Conservation (phyloP, 2,797 vertebrate species). For the Myotis findleyi region DNA sequence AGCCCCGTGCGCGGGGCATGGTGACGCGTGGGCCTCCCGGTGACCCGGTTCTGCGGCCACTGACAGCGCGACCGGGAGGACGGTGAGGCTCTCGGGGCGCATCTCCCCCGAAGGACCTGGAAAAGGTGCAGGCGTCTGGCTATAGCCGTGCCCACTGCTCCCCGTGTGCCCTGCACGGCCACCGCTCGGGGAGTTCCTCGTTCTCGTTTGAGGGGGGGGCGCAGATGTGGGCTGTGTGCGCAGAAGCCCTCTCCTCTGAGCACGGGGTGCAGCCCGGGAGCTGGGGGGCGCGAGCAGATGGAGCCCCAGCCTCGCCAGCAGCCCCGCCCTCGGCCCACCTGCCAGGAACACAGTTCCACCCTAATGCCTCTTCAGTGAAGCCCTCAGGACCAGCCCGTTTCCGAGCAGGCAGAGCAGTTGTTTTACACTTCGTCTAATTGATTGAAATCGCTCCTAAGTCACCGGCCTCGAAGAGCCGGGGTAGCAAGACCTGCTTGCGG, state of each 20-base stretch:
- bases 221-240: neutral
- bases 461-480: neutral
- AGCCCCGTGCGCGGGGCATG: neutral
- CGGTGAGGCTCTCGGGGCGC: neutral
- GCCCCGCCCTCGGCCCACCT: neutral
- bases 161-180: no score
- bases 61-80: rapidly evolving
- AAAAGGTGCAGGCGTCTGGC: rapidly evolving
- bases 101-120: neutral
- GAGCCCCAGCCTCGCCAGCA: neutral
- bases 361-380: constrained; percentile 48
- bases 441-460: constrained; percentile 57
- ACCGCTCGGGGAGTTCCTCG: neutral
- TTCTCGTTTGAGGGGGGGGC: neutral
- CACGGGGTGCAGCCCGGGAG: rapidly evolving
- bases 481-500: neutral
- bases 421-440: constrained; percentile 70
- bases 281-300: rapidly evolving
- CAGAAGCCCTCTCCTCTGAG: neutral
- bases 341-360: neutral
- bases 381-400: constrained; percentile 31
- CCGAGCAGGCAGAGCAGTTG: constrained; percentile 34
- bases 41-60: neutral
- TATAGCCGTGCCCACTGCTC: neutral
- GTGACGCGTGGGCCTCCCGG: rapidly evolving